Evolutionary conservation across 1,140 invertebrate species (phyloP), one percentile per base, ranked within the genome.

Genomic region (Drosophila tani): DNA sequence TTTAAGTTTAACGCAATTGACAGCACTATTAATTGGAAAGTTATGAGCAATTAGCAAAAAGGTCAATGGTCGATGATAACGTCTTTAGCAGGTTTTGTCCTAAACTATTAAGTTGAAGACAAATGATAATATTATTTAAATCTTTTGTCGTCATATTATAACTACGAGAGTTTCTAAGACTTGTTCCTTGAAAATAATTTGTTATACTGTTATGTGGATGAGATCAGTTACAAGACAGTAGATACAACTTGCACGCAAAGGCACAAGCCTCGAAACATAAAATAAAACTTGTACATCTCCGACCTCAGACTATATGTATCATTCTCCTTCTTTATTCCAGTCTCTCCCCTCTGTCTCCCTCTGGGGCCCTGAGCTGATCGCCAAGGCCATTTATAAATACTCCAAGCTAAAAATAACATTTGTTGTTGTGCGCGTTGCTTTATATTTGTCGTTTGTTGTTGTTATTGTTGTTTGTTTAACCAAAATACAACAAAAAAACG

Each of bases 331-430:
- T 47, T 62, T 14, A 32, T 32, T 58, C 24, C 6, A 45, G 40
- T 24, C 38, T 21, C 32, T 24, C 29, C 12, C 14, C 17, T 17
- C 17, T 46, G 19, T 12, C 65, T 38, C 21, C 35, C 9, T 70
- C 46, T 15, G 50, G 24, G 27, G 45, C 67, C 67, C 29, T 59
- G 55, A 71, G 35, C 53, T 15, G 35, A 71, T 60, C 68, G 57
- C 75, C 87, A 91, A 91, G 87, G 87, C 71, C 87, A 91, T 88
- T 91, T 91, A 91, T 88, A 91, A 91, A 91, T 91, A 91, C 66
- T 67, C 57, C 43, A 35, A 69, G 75, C 87, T 91, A 91, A 91
- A 91, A 91, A 91, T 91, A 91, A 66, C 60, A 53, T 59, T 76
- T 76, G 53, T 67, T 76, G 64, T 77, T 77, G 73, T 59, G 41